Evolutionary conservation across 2,113 vertebrate species (phyloP).

Genomic region (Solea solea): DNA sequence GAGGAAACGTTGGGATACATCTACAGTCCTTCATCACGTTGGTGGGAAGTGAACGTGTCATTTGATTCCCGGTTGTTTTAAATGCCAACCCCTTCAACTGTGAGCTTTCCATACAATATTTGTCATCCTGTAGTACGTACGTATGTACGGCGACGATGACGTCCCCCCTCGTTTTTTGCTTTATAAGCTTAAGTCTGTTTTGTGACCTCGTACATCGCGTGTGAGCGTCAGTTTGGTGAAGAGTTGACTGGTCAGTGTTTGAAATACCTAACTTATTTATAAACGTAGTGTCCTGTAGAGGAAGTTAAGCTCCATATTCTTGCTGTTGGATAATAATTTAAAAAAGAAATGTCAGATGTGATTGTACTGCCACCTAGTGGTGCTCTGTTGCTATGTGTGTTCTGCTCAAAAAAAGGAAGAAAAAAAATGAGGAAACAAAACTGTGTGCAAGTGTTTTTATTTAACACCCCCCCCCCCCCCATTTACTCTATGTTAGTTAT

Average conservation of each 20-base stretch:
- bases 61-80: conserved; percentile 37
- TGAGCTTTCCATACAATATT: conserved; percentile 39
- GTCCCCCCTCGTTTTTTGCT: conserved; percentile 32
- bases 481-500: conserved; percentile 47
- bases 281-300: conserved; percentile 85
- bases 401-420: conserved; percentile 68
- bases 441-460: conserved; percentile 80
- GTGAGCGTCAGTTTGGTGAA: conserved; percentile 86
- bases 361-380: conserved; percentile 87
- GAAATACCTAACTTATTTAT: conserved; percentile 95
- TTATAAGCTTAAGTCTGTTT: conserved; percentile 39
- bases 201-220: conserved; percentile 76
- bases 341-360: conserved; percentile 80
- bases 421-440: conserved; percentile 62
- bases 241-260: conserved; percentile 87
- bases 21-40: conserved; percentile 29
- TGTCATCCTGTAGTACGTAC: conserved; percentile 39
- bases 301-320: conserved; percentile 87
- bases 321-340: conserved; percentile 83
- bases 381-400: conserved; percentile 83
- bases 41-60: conserved; percentile 26
- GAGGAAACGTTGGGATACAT: conserved; percentile 52
- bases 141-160: neutral
- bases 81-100: conserved; percentile 31
- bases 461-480: conserved; percentile 67